These are phyloP conservation scores for Pherbina coryleti DNA, from an alignment of 2,888 invertebrate species.

Conservation along the genomic window DNA sequence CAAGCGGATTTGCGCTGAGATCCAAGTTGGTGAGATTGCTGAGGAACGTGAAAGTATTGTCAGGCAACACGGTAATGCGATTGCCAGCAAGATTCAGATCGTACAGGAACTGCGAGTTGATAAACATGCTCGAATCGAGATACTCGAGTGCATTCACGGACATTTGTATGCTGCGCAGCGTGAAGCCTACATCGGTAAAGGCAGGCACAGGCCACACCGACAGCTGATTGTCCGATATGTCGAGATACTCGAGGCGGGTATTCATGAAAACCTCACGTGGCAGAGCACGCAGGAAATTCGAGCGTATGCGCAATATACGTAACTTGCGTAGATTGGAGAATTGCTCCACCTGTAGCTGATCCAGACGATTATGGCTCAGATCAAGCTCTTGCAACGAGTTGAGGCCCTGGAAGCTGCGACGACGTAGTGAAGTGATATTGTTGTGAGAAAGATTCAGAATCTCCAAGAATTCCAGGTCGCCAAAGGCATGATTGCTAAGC, in stretches of 20 bases:
- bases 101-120: conserved; percentile 83
- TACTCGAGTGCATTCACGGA: conserved; percentile 86
- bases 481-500: conserved; percentile 82
- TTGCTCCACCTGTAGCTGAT: conserved; percentile 83
- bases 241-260: conserved; percentile 83
- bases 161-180: conserved; percentile 82
- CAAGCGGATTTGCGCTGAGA: conserved; percentile 83
- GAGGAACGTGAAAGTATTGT: conserved; percentile 88
- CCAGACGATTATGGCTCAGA: conserved; percentile 81
- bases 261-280: conserved; percentile 85
- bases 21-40: conserved; percentile 84
- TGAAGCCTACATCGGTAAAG: conserved; percentile 83
- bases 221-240: conserved; percentile 83
- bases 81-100: conserved; percentile 84
- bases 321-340: conserved; percentile 83
- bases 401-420: conserved; percentile 83
- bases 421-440: conserved; percentile 78
- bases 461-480: conserved; percentile 78
- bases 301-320: conserved; percentile 79
- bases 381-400: conserved; percentile 83
- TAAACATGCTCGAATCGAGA: conserved; percentile 88
- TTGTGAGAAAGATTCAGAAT: conserved; percentile 82
- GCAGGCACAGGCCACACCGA: conserved; percentile 84
- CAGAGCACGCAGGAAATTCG: conserved; percentile 80
- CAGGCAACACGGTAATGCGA: conserved; percentile 85